A percentile compares a stretch with the other conserved stretches of the same genome.
phyloP scores from a whole-genome alignment of 2,113 vertebrate genomes.

The Sula dactylatra region DNA sequence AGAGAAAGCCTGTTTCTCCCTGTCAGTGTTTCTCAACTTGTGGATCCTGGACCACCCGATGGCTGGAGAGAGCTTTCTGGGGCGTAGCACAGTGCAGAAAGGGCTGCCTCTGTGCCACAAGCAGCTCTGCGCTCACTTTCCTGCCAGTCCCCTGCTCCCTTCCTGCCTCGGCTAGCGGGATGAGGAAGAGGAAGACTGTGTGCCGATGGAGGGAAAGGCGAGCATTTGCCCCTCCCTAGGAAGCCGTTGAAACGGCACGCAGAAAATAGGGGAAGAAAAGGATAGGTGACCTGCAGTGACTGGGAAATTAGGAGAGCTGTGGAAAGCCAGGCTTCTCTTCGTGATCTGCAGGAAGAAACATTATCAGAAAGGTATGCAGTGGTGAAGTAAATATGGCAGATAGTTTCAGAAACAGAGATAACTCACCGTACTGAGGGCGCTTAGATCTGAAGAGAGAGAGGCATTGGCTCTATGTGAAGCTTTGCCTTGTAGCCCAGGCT shows the following conservation, averaged over 20 bases:
- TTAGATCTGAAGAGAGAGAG: not conserved
- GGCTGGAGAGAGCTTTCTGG: not conserved
- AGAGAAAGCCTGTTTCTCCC: constrained; percentile 49
- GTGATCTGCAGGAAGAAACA: not conserved
- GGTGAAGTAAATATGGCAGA: not conserved
- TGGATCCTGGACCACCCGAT: constrained; percentile 1
- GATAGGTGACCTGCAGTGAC: not conserved
- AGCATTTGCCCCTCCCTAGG: not conserved
- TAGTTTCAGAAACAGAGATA: not conserved
- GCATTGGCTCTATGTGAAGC: not conserved
- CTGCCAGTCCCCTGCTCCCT: not conserved
- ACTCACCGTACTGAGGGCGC: not conserved
- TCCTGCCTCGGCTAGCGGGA: not conserved
- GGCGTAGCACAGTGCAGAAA: not conserved
- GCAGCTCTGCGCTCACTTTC: not conserved
- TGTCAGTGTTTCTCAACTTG: not conserved
- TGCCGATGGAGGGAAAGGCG: not conserved
- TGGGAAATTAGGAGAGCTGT: not conserved
- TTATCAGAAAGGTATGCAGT: not conserved
- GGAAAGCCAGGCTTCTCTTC: not conserved
- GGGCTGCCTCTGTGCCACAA: not conserved
- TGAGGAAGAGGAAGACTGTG: not conserved
- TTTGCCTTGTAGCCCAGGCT: not conserved
- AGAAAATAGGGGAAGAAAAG: not conserved
- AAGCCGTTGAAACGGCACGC: not conserved